These are phyloP conservation scores for Pavo muticus DNA, from an alignment of 2,113 vertebrate genomes.

Conservation along the genomic window DNA sequence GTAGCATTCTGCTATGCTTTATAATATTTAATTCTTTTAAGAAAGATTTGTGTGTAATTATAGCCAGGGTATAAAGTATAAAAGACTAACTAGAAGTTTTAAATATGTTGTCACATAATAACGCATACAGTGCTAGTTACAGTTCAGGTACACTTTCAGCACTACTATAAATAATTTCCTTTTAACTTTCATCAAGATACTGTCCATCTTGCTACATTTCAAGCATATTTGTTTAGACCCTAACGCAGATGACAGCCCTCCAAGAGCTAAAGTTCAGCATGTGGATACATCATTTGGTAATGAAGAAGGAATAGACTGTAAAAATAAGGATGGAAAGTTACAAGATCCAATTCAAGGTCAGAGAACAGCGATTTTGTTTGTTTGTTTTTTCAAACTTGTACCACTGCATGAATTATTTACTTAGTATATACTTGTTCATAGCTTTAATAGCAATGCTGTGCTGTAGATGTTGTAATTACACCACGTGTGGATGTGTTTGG, in stretches of 20 bases:
- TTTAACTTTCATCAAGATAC: neutral
- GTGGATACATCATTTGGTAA: neutral
- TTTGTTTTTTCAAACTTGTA: neutral
- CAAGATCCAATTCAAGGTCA: neutral
- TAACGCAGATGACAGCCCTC: neutral
- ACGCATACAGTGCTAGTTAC: neutral
- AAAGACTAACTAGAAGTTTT: too few relatives aligned
- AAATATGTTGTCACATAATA: neutral
- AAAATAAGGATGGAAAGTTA: neutral
- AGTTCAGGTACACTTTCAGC: neutral
- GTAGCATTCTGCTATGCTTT: neutral
- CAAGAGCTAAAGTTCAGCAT: slow-evolving; percentile 44
- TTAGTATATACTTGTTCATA: neutral
- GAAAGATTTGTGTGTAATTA: neutral
- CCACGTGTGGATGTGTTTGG: neutral
- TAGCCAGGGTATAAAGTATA: neutral
- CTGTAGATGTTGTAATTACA: neutral
- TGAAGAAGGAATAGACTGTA: neutral
- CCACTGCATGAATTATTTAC: neutral
- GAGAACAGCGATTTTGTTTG: neutral
- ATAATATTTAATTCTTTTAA: neutral
- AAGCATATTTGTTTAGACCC: slow-evolving; percentile 25
- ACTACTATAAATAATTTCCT: neutral
- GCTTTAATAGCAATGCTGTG: neutral
- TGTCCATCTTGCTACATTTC: neutral